A percentile compares a stretch with the other conserved stretches of the same genome.
These are phyloP conservation scores for Mesocricetus auratus DNA, from an alignment of 2,113 vertebrate species.

Conservation along the genomic window DNA sequence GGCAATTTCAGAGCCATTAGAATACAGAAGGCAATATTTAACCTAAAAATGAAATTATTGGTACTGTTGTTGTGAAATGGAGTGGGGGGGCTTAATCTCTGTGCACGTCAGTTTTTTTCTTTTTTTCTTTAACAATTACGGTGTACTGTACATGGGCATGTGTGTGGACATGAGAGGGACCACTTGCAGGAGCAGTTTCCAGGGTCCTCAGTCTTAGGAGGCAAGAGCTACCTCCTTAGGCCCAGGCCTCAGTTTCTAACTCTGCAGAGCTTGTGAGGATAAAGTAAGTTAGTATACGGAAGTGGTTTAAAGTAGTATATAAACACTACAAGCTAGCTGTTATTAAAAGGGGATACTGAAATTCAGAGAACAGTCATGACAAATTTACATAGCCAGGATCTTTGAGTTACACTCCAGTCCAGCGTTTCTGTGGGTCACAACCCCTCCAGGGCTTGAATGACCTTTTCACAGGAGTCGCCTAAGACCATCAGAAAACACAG, in stretches of 20 bases:
- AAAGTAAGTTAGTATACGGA: slow-evolving; percentile 25
- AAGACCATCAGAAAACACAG: background rate
- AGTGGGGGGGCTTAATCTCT: background rate
- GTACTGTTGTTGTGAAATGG: slow-evolving; percentile 42
- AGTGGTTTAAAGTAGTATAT: slow-evolving; percentile 11
- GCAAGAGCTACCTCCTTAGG: background rate
- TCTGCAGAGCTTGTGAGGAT: slow-evolving; percentile 29
- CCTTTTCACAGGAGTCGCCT: background rate
- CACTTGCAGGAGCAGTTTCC: background rate
- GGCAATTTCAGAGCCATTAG: slow-evolving; percentile 41
- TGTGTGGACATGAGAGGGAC: background rate
- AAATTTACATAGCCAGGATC: slow-evolving; percentile 57
- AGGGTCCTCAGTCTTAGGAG: background rate
- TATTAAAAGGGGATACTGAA: slow-evolving; percentile 62
- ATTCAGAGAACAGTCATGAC: slow-evolving; percentile 58
- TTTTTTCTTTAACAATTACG: background rate
- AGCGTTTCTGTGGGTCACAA: background rate
- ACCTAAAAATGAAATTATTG: slow-evolving; percentile 56
- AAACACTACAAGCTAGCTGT: background rate
- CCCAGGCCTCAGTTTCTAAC: slow-evolving; percentile 41
- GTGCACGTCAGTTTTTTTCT: background rate
- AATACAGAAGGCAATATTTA: background rate
- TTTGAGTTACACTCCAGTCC: slow-evolving; percentile 44
- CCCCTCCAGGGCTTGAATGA: background rate
- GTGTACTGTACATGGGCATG: background rate